Evolutionary conservation across 1,140 invertebrate genomes (phyloP).

Genomic region (Drosophila persimilis): DNA sequence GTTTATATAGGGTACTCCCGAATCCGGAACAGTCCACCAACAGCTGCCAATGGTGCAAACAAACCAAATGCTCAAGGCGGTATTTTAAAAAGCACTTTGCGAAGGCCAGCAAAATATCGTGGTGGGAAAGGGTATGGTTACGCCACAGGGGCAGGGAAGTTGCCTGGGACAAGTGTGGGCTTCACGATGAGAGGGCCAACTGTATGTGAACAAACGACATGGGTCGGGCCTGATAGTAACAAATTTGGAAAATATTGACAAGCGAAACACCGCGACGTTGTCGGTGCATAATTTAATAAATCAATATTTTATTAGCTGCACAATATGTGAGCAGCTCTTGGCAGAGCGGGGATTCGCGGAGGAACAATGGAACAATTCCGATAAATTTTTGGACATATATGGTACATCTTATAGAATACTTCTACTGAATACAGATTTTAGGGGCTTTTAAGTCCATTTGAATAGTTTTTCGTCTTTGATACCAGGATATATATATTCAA

Average conservation of each 20-base stretch:
- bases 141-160: not conserved
- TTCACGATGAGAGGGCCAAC: too few relatives aligned
- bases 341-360: conserved; percentile 5
- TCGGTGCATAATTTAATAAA: conserved; percentile 70
- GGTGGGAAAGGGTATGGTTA: not conserved
- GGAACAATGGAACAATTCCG: not conserved
- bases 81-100: conserved; percentile 80
- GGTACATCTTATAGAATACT: too few relatives aligned
- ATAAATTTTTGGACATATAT: too few relatives aligned
- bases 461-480: too few relatives aligned
- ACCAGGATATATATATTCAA: too few relatives aligned
- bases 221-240: conserved; percentile 42
- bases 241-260: conserved; percentile 78
- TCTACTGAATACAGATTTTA: too few relatives aligned
- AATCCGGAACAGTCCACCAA: conserved; percentile 43
- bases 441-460: too few relatives aligned
- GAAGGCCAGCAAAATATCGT: conserved; percentile 55
- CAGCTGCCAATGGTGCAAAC: conserved; percentile 66
- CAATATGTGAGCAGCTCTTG: conserved; percentile 35
- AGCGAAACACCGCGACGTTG: conserved; percentile 36
- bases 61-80: conserved; percentile 68
- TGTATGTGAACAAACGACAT: not conserved
- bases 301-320: conserved; percentile 76
- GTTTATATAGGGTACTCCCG: not conserved
- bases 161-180: conserved; percentile 5